Base-by-base conservation (phyloP, 1,140 invertebrate genomes). In the Eulimnadia texana region DNA sequence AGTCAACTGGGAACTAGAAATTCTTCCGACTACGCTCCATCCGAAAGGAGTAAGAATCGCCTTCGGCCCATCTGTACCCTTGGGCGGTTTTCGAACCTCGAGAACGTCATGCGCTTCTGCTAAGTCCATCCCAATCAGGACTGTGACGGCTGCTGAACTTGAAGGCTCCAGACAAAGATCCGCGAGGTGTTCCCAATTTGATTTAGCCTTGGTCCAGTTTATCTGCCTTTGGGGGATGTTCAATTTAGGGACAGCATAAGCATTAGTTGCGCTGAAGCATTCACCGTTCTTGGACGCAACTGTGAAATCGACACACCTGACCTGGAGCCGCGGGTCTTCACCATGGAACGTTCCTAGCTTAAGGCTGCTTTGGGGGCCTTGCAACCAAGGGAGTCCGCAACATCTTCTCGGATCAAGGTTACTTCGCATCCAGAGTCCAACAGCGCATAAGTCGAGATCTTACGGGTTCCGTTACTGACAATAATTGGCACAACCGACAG, bases 281-380 rank as follows among this genome's bases (percentile, higher is more conserved):
- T 20, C 27, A n/a, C 3, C n/a, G n/a, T n/a, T n/a, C 58, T 11
- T 11, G 23, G 16, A 20, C 24, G 58, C 1, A 9, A 49, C 9
- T 20, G n/a, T 10, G 6, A 19, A 59, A 16, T 50, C 50, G 1
- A 19, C 16, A 54, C 1, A 2, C 3, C 16, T 22, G 2, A 20
- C 23, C 19, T 20, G 16, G 16, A 50, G 13, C n/a, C 2, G n/a
- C 13, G 58, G 58, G 13, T 60, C 58, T 3, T 51, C 50, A 13
- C 58, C 58, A 50, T 60, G 58, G 50, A 60, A 60, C 20, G 58
- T 60, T 11, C 10, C 23, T 9, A 60, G 20, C 23, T n/a, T 22
- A 11, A 20, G 10, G 3, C 13, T n/a, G 19, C 13, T 22, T 2
- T 3, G 3, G 3, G 2, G 29, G 22, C 49, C 42, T 13, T n/a